Conservation (phyloP, 1,140 invertebrate genomes). For the Batillaria attramentaria region DNA sequence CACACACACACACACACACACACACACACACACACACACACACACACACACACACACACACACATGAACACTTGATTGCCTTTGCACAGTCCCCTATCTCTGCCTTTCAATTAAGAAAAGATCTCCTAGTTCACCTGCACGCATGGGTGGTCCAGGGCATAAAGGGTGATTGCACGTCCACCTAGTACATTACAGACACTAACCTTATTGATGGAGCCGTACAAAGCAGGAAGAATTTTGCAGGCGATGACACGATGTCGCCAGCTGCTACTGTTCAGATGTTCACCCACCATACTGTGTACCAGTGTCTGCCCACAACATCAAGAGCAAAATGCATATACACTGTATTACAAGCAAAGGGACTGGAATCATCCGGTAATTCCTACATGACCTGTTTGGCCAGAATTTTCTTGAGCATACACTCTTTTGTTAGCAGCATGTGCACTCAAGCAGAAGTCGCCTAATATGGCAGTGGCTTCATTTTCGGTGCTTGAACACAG, state of each 20-base stretch:
- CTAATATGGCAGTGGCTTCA: no score
- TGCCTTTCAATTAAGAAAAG: neutral
- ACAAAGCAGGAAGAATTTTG: constrained; percentile 66
- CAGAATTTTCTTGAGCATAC: neutral
- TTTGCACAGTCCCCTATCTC: neutral
- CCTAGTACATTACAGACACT: constrained; percentile 48
- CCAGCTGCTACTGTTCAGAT: constrained; percentile 71
- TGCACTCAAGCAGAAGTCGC: no score
- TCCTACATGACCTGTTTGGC: neutral
- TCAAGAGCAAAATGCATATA: no score
- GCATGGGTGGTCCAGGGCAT: constrained; percentile 60
- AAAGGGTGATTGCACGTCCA: constrained; percentile 67
- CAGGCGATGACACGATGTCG: constrained; percentile 69
- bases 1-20: constrained; percentile 8
- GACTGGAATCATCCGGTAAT: no score
- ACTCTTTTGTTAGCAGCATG: no score
- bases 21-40: constrained; percentile 12
- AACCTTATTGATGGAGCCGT: constrained; percentile 68
- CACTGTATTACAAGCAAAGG: no score
- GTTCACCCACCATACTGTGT: constrained; percentile 70
- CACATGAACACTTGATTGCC: neutral
- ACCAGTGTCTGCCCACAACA: constrained; percentile 62
- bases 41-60: constrained; percentile 11
- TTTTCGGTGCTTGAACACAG: no score
- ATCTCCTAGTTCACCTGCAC: constrained; percentile 49